Evolutionary conservation across 92 coral and sea anemone species (phyloP).

Genomic region (Palythoa heliodiscus): DNA sequence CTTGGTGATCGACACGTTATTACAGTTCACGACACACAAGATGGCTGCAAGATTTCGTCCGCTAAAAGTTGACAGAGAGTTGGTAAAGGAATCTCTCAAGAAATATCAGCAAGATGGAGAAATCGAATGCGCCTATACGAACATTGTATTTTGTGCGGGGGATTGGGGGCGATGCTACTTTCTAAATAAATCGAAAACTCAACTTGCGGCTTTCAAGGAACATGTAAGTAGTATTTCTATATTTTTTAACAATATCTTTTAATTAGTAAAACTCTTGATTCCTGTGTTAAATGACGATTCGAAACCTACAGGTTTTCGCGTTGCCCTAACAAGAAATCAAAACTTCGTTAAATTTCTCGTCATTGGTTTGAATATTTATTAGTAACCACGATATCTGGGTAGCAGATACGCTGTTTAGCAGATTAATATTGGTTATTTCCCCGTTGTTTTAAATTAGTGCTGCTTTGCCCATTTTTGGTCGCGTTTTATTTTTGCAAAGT

Average conservation of each 20-base stretch:
- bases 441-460: background rate
- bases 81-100: constrained; percentile 69
- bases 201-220: constrained; percentile 93
- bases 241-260: background rate
- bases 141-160: constrained; percentile 80
- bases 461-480: background rate
- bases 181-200: constrained; percentile 83
- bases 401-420: background rate
- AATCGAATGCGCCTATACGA: constrained; percentile 76
- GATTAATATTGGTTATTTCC: background rate
- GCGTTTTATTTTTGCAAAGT: background rate
- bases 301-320: background rate
- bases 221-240: constrained; percentile 70
- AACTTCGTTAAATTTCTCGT: background rate
- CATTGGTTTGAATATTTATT: background rate
- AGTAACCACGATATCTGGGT: background rate
- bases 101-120: constrained; percentile 71
- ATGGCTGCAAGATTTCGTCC: constrained; percentile 98
- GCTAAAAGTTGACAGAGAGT: constrained; percentile 72
- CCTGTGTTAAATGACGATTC: background rate
- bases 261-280: background rate
- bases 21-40: constrained; percentile 91
- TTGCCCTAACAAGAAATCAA: constrained; percentile 17
- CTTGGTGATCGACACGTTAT: constrained; percentile 75
- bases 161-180: constrained; percentile 92